phyloP scores from a whole-genome alignment of 2,113 vertebrate genomes.

The Theristicus caerulescens region DNA sequence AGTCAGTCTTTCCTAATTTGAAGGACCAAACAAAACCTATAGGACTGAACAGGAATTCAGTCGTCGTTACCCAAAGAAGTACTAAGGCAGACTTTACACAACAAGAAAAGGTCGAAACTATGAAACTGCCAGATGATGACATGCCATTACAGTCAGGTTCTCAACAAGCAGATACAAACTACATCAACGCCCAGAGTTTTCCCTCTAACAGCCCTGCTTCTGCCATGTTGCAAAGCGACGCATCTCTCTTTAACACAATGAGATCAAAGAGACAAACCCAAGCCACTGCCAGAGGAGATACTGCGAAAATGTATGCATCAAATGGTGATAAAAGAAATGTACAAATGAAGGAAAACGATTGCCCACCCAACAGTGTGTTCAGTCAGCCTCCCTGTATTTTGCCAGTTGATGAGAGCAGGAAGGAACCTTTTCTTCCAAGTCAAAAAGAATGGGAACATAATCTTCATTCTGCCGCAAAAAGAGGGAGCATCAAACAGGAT shows the following conservation, averaged over 20 bases:
- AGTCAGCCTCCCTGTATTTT: not conserved
- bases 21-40: slow-evolving; percentile 23
- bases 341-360: slow-evolving; percentile 12
- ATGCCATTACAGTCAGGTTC: not conserved
- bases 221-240: not conserved
- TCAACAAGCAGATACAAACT: slow-evolving; percentile 7
- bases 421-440: not conserved
- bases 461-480: slow-evolving; percentile 1
- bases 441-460: slow-evolving; percentile 11
- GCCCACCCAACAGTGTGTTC: not conserved
- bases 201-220: slow-evolving; percentile 4
- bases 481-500: not conserved
- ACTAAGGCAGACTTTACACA: slow-evolving; percentile 25
- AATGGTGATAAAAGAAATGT: not conserved
- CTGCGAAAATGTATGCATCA: not conserved
- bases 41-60: not conserved
- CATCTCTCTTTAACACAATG: not conserved
- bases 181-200: not conserved
- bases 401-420: slow-evolving; percentile 19
- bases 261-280: slow-evolving; percentile 33
- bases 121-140: not conserved
- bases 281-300: slow-evolving; percentile 21
- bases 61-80: not conserved
- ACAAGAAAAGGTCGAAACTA: not conserved
- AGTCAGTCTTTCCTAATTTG: slow-evolving; percentile 2